Evolutionary conservation across 2,797 vertebrate species (phyloP).

Genomic region (Sebastes oblongus): DNA sequence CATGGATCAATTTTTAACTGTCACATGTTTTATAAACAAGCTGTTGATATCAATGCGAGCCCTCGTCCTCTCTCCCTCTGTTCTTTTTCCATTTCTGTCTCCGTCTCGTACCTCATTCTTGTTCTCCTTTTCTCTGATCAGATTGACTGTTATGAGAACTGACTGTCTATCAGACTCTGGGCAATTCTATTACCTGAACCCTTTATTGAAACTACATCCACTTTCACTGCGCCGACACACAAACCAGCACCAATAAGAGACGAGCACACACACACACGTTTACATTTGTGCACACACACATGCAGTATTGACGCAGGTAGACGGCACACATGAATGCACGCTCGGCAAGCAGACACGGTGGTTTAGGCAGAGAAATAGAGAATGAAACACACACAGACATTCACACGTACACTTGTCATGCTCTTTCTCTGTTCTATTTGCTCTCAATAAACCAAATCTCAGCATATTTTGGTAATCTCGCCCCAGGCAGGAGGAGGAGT

Average conservation of each 20-base stretch:
- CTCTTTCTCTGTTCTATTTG: conserved; percentile 28
- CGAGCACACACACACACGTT: neutral
- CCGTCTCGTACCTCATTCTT: conserved; percentile 15
- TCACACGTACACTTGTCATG: neutral
- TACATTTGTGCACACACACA: neutral
- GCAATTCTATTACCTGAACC: conserved; percentile 68
- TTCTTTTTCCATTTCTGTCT: conserved; percentile 16
- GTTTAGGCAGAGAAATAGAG: neutral
- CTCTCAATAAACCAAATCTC: conserved; percentile 56
- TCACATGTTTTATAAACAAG: neutral
- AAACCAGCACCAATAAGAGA: conserved; percentile 3
- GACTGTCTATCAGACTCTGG: conserved; percentile 67
- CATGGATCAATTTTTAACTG: neutral
- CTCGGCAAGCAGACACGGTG: conserved; percentile 9
- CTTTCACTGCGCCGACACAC: conserved; percentile 33
- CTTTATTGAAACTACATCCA: conserved; percentile 55
- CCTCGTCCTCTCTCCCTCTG: neutral
- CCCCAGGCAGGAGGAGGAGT: conserved; percentile 55
- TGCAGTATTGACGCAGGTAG: neutral
- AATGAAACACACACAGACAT: neutral
- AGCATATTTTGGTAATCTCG: conserved; percentile 54
- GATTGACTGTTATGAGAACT: conserved; percentile 72
- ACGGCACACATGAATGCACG: neutral
- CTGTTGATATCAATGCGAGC: neutral
- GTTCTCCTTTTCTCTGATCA: conserved; percentile 28